Conservation (phyloP, 2,888 invertebrate species). For the Willowsia nigromaculata region DNA sequence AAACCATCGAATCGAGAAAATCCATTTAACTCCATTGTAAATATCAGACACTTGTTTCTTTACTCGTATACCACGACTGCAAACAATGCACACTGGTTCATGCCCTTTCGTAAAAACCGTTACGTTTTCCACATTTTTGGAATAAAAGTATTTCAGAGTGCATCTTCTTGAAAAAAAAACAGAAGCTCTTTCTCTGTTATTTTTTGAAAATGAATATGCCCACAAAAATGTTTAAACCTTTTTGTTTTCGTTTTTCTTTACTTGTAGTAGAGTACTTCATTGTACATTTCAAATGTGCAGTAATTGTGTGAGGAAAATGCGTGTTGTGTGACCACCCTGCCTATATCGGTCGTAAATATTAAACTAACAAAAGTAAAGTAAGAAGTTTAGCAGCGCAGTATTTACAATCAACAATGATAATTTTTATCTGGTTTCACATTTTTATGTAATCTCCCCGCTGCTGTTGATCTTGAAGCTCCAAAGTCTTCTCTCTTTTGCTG, state of each 20-base stretch:
- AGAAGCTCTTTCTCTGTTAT: not conserved
- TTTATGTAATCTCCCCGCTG: conserved; percentile 59
- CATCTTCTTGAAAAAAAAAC: not conserved
- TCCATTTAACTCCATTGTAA: conserved; percentile 20
- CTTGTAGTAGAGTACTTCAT: not conserved
- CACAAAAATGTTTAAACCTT: not conserved
- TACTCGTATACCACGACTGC: not conserved
- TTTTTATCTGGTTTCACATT: conserved; percentile 60
- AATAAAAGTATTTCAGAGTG: conserved; percentile 8
- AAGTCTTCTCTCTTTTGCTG: conserved; percentile 10
- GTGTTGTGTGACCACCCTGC: conserved; percentile 53
- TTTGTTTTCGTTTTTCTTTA: not conserved
- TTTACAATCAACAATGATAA: conserved; percentile 50
- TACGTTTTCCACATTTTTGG: conserved; percentile 28
- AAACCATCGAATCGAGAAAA: not conserved
- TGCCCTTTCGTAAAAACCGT: not conserved
- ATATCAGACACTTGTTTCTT: conserved; percentile 20
- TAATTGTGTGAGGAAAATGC: not conserved
- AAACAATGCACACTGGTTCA: not conserved
- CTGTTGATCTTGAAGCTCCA: conserved; percentile 23
- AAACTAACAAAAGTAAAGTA: conserved; percentile 21
- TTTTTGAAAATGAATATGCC: not conserved
- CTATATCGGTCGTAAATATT: conserved; percentile 4
- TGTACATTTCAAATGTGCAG: not conserved
- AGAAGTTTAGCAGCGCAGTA: conserved; percentile 22